Conservation (phyloP, 2,797 vertebrate species). For the Sardinella longiceps region DNA sequence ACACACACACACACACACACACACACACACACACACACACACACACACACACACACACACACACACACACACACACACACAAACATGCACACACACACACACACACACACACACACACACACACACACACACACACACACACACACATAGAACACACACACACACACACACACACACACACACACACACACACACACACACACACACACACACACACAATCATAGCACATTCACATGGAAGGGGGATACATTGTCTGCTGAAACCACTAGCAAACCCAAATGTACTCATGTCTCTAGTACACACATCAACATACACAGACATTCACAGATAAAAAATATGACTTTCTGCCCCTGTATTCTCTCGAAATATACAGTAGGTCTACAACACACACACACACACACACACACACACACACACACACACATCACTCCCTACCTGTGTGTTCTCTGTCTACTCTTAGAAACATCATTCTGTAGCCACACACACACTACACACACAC, state of each 20-base stretch:
- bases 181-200: background rate
- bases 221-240: too few relatives aligned
- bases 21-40: background rate
- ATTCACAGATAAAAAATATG: background rate
- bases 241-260: too few relatives aligned
- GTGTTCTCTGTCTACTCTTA: background rate
- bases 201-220: background rate
- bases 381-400: conserved; percentile 30
- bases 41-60: background rate
- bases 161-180: conserved; percentile 16
- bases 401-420: background rate
- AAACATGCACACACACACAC: background rate
- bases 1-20: background rate
- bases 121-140: background rate
- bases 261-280: too few relatives aligned
- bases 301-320: background rate
- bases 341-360: too few relatives aligned
- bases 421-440: background rate
- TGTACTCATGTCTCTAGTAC: too few relatives aligned
- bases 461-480: background rate
- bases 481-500: background rate
- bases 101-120: background rate
- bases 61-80: background rate
- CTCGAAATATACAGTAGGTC: too few relatives aligned
- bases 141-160: background rate